Base-by-base conservation (phyloP, 2,888 invertebrate species). In the Lithophane semibrunnea region DNA sequence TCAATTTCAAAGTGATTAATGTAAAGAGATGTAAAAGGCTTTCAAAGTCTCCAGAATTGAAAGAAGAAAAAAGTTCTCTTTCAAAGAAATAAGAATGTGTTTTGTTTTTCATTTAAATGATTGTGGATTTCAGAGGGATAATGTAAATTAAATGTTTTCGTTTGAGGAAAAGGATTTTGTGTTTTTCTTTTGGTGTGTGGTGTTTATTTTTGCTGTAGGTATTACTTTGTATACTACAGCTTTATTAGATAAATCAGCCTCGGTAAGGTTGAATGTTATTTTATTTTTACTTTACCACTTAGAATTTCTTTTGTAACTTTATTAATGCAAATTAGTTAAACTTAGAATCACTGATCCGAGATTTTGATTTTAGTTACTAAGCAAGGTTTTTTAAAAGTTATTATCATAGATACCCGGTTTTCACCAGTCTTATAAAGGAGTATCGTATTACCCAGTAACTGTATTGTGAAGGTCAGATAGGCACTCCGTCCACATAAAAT, bases 1-100 rank as follows among this genome's bases (percentile, higher is more conserved):
- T 91, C 92, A 91, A 89, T 88, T 89, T 77, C 84, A 84, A 85
- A 91, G 91, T 93, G 93, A 94, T 93, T 93, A 93, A 94, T 94
- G 93, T 92, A 91, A 89, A 83, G 24, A 58, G 77, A 76, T 68
- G 77, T 82, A 89, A 89, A 89, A 79, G 75, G 82, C 87, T 91
- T 89, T 80, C 75, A 82, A 84, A 86, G 72, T 83, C 87, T 84
- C 82, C 86, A 86, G 75, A 76, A 82, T 88, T 79, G 66, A 66
- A 76, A 65, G 56, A 63, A 78, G 68, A 68, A 61, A 78, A 78
- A 65, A 42, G 37, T 56, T n/a, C n/a, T 63, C 21, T 65, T 54
- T 52, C 21, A 74, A 76, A 78, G 58, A 67, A 80, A 79, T 66
- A 78, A 66, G 72, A 66, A 68, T 72, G 54, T 74, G 78, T 70